Evolutionary conservation across 1,140 invertebrate species (phyloP).

Genomic region (Ctenoplectra terminalis): DNA sequence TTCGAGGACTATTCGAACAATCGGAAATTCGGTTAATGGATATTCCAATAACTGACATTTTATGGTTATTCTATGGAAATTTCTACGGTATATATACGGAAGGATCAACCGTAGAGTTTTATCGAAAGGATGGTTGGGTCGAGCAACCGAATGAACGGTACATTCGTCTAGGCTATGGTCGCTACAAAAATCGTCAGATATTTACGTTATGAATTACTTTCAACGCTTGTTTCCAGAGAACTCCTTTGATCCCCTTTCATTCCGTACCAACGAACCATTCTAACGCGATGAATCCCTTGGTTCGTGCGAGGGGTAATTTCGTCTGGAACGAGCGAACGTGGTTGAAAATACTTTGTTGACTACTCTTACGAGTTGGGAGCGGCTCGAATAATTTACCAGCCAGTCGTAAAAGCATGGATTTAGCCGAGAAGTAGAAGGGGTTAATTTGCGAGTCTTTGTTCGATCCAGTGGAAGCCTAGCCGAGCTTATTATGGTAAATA

Average conservation of each 20-base stretch:
- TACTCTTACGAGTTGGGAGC: constrained; percentile 5
- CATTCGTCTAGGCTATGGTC: neutral
- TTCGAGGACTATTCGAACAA: constrained; percentile 6
- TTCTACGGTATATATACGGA: neutral
- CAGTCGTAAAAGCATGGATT: constrained; percentile 42
- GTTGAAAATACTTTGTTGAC: constrained; percentile 31
- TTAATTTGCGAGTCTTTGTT: constrained; percentile 53
- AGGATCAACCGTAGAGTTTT: neutral
- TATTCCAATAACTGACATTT: constrained; percentile 26
- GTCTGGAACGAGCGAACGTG: neutral
- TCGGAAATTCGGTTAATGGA: constrained; percentile 14
- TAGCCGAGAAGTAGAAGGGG: constrained; percentile 11
- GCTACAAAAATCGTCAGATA: neutral
- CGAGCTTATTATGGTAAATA: constrained; percentile 62
- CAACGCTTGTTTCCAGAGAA: neutral
- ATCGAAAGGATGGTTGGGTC: neutral
- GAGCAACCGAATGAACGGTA: neutral
- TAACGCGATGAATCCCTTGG: neutral
- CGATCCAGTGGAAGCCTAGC: neutral
- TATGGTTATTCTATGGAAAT: neutral
- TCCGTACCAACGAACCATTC: neutral
- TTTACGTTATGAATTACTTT: neutral
- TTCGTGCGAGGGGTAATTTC: neutral
- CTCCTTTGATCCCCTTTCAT: neutral
- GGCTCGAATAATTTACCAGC: constrained; percentile 47